These are phyloP conservation scores for Carlito syrichta DNA, from an alignment of 2,113 vertebrate species.

Conservation along the genomic window DNA sequence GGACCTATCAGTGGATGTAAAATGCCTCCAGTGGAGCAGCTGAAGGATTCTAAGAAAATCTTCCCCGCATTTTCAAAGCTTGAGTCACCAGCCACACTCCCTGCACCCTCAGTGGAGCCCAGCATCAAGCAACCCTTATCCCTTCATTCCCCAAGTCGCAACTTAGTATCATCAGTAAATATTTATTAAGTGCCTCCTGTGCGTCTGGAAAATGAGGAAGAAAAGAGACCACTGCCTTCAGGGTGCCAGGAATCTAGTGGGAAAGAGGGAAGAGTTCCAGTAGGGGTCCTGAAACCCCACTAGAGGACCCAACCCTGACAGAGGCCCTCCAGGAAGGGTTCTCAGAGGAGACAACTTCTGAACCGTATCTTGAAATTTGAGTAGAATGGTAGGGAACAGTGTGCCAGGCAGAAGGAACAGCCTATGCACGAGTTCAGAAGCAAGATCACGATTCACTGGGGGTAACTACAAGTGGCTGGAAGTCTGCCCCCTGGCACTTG, in stretches of 20 bases:
- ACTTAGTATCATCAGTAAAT: accelerated
- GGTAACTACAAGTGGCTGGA: too few species aligned
- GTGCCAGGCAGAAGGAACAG: not conserved
- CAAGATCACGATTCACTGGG: not conserved
- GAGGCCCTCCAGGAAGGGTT: not conserved
- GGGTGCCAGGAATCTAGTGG: not conserved
- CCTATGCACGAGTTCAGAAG: not conserved
- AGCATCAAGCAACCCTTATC: too few species aligned
- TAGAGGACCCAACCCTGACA: not conserved
- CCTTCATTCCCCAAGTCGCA: not conserved
- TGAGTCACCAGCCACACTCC: accelerated
- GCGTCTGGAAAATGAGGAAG: not conserved
- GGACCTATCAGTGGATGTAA: not conserved
- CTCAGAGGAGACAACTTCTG: not conserved
- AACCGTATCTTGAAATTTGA: not conserved
- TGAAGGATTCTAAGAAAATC: not conserved
- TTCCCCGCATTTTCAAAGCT: not conserved
- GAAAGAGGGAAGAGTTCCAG: not conserved
- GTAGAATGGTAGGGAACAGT: not conserved
- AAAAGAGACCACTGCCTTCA: not conserved
- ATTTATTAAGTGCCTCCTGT: not conserved
- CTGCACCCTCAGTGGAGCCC: not conserved
- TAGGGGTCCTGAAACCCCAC: not conserved
- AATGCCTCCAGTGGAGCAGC: too few species aligned
- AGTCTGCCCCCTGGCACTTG: not conserved